Evolutionary conservation across 2,113 vertebrate genomes (phyloP).

Genomic region (Spilogale gracilis): DNA sequence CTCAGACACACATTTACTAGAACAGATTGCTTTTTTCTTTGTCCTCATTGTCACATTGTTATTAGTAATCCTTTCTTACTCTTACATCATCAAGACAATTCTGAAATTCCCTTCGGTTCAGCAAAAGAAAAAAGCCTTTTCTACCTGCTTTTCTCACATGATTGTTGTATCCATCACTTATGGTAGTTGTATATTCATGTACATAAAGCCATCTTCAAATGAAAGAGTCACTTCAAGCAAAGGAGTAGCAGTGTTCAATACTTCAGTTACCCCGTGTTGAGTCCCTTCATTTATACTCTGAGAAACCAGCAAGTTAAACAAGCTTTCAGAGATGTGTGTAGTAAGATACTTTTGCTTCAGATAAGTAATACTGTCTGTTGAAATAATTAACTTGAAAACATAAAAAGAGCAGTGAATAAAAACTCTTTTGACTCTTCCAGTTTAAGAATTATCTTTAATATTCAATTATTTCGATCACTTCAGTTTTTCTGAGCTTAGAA

Average conservation of each 20-base stretch:
- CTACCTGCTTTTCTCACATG: slow-evolving; percentile 67
- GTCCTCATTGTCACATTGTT: slow-evolving; percentile 16
- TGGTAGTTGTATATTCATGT: slow-evolving; percentile 66
- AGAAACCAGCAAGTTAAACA: slow-evolving; percentile 71
- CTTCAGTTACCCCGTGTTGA: slow-evolving; percentile 63
- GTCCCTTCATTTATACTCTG: slow-evolving; percentile 66
- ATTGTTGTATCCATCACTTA: slow-evolving; percentile 58
- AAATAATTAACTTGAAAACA: not conserved
- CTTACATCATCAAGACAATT: slow-evolving; percentile 46
- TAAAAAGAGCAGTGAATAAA: not conserved
- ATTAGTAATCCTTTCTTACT: slow-evolving; percentile 57
- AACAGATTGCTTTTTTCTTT: slow-evolving; percentile 13
- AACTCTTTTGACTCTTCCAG: not conserved
- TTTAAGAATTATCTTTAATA: not conserved
- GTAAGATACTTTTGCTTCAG: slow-evolving; percentile 12
- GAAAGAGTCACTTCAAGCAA: slow-evolving; percentile 59
- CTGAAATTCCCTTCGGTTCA: slow-evolving; percentile 55
- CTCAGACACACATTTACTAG: slow-evolving; percentile 63
- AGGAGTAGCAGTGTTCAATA: slow-evolving; percentile 52
- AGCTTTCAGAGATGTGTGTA: not conserved
- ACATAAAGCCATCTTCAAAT: slow-evolving; percentile 50
- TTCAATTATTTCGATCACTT: not conserved
- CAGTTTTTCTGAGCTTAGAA: not conserved
- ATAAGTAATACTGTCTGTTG: not conserved
- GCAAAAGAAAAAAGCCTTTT: slow-evolving; percentile 64